These are phyloP conservation scores for Erebia palarica DNA, from an alignment of 2,888 invertebrate species.

Conservation along the genomic window DNA sequence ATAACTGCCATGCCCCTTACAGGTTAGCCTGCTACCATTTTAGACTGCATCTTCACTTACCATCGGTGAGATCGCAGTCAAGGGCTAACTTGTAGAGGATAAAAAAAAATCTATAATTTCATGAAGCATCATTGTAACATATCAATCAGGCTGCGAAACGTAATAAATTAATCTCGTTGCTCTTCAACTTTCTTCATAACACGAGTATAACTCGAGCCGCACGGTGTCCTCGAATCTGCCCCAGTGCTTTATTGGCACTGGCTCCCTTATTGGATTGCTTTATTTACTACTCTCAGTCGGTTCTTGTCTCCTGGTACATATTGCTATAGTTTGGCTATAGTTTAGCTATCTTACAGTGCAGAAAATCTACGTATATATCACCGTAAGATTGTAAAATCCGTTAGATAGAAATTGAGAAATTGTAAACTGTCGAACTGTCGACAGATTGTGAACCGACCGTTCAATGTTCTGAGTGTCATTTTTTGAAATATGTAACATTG, in stretches of 20 bases:
- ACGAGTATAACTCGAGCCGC: constrained; percentile 16
- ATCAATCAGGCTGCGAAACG: neutral
- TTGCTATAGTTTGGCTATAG: constrained; percentile 1
- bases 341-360: neutral
- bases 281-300: constrained; percentile 29
- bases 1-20: no score
- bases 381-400: no score
- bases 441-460: no score
- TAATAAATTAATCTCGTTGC: constrained; percentile 14
- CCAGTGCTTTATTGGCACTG: constrained; percentile 32
- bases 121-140: neutral
- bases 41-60: no score
- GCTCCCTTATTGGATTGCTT: constrained; percentile 34
- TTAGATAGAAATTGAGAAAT: no score
- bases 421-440: no score
- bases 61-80: no score
- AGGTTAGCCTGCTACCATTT: no score
- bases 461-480: no score
- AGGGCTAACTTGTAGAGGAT: no score
- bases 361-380: no score
- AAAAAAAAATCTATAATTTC: neutral
- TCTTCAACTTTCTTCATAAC: constrained; percentile 34
- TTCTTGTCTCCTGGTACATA: constrained; percentile 17
- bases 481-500: no score
- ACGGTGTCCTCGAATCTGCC: constrained; percentile 19